phyloP scores from a whole-genome alignment of 2,888 invertebrate species.

The Leptothorax acervorum region DNA sequence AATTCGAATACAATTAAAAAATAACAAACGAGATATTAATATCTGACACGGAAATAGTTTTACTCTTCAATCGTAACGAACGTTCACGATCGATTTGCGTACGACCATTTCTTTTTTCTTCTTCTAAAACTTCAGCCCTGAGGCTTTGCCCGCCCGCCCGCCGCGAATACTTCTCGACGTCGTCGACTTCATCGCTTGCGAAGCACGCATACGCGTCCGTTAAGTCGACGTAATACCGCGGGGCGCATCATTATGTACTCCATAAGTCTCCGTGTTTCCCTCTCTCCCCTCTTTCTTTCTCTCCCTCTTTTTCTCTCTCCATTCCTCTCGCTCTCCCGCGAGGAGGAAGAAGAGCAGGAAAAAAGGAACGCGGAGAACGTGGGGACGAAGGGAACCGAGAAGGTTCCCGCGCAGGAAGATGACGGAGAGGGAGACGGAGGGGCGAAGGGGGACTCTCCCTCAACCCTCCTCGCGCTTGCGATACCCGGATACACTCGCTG shows the following conservation, averaged over 20 bases:
- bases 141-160: slow-evolving; percentile 20
- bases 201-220: slow-evolving; percentile 71
- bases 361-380: slow-evolving; percentile 45
- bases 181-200: slow-evolving; percentile 63
- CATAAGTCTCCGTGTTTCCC: slow-evolving; percentile 77
- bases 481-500: slow-evolving; percentile 82
- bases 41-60: not conserved
- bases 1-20: slow-evolving; percentile 4
- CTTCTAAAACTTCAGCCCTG: slow-evolving; percentile 24
- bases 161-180: slow-evolving; percentile 33
- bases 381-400: slow-evolving; percentile 46
- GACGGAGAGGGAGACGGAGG: slow-evolving; percentile 46
- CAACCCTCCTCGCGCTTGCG: slow-evolving; percentile 69
- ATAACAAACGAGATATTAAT: not conserved
- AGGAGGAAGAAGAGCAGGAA: slow-evolving; percentile 62
- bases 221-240: slow-evolving; percentile 77
- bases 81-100: not conserved
- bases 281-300: slow-evolving; percentile 43
- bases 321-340: slow-evolving; percentile 43
- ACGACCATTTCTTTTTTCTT: not conserved
- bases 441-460: slow-evolving; percentile 28
- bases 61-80: not conserved
- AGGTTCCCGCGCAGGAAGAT: slow-evolving; percentile 41
- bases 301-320: slow-evolving; percentile 42
- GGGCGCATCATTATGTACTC: slow-evolving; percentile 80